These are phyloP conservation scores for Oithona nana DNA, from an alignment of 2,888 invertebrate species.

Conservation along the genomic window DNA sequence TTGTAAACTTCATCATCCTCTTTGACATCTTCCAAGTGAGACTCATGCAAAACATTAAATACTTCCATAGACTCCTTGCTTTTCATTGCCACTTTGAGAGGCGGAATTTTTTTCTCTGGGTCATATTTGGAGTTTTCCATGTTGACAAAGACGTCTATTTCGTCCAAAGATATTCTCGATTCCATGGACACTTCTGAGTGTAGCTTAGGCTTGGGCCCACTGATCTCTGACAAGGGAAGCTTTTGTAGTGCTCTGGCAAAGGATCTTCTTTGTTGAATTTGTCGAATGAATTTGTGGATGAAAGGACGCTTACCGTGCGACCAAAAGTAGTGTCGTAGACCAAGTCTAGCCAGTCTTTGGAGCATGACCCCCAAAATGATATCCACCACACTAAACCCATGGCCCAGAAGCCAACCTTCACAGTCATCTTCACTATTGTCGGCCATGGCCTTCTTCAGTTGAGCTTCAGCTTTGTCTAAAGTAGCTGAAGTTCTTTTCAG, in stretches of 20 bases:
- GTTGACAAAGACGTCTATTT: background rate
- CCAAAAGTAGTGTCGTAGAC: background rate
- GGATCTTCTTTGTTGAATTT: background rate
- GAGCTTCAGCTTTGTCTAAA: background rate
- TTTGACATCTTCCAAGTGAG: background rate
- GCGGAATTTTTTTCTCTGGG: background rate
- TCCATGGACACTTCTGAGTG: background rate
- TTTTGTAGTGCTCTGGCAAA: background rate
- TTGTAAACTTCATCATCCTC: background rate
- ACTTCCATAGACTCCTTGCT: background rate
- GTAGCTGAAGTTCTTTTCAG: background rate
- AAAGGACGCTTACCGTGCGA: background rate
- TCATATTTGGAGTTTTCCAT: background rate
- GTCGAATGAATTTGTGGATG: background rate
- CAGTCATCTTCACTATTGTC: background rate
- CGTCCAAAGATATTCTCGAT: background rate
- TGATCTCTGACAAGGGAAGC: background rate
- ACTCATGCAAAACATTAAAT: background rate
- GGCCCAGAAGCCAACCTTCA: background rate
- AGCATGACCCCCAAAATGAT: background rate
- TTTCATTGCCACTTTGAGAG: background rate
- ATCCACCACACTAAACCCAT: background rate
- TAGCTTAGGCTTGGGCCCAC: background rate
- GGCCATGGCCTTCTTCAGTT: background rate
- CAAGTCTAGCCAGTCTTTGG: background rate